Evolutionary conservation across 2,797 vertebrate genomes (phyloP).

Genomic region (Myotis vivesi): DNA sequence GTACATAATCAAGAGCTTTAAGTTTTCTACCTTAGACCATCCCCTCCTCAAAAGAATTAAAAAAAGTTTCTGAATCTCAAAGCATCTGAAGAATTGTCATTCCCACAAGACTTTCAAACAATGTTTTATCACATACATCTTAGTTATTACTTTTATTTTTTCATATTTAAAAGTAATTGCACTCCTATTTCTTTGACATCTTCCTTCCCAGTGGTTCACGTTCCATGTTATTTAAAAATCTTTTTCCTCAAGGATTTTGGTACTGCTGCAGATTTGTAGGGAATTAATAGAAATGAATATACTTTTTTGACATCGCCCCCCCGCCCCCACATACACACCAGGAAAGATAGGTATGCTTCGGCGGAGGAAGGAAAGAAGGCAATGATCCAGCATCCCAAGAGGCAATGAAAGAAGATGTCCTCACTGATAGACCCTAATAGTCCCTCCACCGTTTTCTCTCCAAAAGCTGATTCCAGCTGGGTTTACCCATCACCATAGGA

Average conservation of each 20-base stretch:
- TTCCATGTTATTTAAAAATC: background rate
- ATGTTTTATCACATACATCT: background rate
- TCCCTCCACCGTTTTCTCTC: background rate
- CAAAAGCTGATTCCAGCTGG: background rate
- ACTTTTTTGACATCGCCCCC: too few relatives aligned
- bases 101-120: background rate
- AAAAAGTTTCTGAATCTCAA: background rate
- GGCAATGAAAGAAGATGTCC: background rate
- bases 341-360: background rate
- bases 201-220: background rate
- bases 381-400: background rate
- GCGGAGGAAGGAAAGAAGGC: background rate
- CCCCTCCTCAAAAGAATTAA: background rate
- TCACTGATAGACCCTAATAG: background rate
- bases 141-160: background rate
- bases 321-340: fast-evolving
- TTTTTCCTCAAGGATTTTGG: background rate
- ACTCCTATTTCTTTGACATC: background rate
- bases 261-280: background rate
- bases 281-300: background rate
- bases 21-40: slow-evolving; percentile 18
- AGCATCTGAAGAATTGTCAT: slow-evolving; percentile 9
- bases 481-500: background rate
- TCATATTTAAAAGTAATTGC: background rate
- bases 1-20: background rate